phyloP scores from a whole-genome alignment of 2,113 vertebrate species.

The Gnathonemus longibarbis region DNA sequence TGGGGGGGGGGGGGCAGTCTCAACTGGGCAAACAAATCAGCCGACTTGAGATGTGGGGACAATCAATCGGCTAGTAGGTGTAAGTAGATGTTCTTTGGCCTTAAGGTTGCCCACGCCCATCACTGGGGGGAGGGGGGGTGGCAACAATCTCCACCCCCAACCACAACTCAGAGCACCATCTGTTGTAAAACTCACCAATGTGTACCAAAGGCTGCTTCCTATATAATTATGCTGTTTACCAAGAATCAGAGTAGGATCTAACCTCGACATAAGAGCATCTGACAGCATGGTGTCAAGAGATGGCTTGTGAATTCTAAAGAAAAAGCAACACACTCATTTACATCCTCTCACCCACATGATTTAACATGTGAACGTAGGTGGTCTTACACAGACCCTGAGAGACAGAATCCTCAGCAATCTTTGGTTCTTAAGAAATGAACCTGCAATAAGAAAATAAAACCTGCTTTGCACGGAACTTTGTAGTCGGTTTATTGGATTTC shows the following conservation, averaged over 20 bases:
- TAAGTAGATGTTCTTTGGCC: background rate
- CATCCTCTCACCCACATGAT: background rate
- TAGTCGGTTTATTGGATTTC: background rate
- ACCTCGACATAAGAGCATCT: background rate
- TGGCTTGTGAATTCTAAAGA: background rate
- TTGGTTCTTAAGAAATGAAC: background rate
- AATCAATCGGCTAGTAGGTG: background rate
- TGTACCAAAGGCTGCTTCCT: background rate
- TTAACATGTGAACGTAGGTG: background rate
- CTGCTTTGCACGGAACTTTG: background rate
- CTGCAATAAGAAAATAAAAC: background rate
- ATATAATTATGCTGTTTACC: background rate
- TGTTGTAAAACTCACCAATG: background rate
- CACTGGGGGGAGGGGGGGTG: background rate
- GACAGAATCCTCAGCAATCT: background rate
- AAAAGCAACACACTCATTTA: background rate
- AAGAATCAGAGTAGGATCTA: background rate
- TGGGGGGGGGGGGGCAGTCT: background rate
- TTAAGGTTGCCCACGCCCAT: background rate
- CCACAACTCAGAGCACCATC: background rate
- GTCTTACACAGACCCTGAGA: background rate
- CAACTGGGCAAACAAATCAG: background rate
- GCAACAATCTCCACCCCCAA: background rate
- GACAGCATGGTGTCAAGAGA: background rate
- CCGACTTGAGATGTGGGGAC: background rate